phyloP scores from a whole-genome alignment of 2,888 invertebrate genomes.

The Horisme vitalbata region DNA sequence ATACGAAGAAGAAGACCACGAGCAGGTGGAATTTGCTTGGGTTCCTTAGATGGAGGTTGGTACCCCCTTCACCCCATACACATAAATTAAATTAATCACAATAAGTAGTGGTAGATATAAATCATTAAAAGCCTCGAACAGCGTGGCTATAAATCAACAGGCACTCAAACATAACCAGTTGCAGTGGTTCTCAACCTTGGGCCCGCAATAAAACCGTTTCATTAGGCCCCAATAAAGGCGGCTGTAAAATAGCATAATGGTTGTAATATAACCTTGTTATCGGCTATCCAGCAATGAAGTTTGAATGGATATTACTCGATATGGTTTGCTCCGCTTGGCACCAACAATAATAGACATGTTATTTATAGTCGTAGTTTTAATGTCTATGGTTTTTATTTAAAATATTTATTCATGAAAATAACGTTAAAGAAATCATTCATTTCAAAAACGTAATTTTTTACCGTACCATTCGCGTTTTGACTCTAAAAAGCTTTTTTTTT shows the following conservation, averaged over 20 bases:
- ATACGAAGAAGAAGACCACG: too few species aligned
- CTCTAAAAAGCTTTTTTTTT: too few species aligned
- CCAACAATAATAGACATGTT: slow-evolving; percentile 19
- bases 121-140: slow-evolving; percentile 12
- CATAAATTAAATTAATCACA: too few species aligned
- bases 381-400: too few species aligned
- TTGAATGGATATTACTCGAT: slow-evolving; percentile 48
- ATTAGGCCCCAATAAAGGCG: slow-evolving; percentile 59
- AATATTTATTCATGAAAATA: too few species aligned
- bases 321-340: slow-evolving; percentile 42
- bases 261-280: slow-evolving; percentile 61
- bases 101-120: slow-evolving; percentile 7
- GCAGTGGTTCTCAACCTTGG: slow-evolving; percentile 55
- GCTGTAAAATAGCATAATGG: slow-evolving; percentile 64
- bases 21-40: too few species aligned
- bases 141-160: slow-evolving; percentile 19
- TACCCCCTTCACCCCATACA: too few species aligned
- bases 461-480: too few species aligned
- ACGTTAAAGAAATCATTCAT: too few species aligned
- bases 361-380: too few species aligned
- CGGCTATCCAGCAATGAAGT: slow-evolving; percentile 43
- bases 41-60: too few species aligned
- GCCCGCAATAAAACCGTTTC: slow-evolving; percentile 49
- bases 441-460: too few species aligned
- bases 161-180: slow-evolving; percentile 26